Evolutionary conservation across 2,888 invertebrate species (phyloP), one percentile per base, ranked within the genome.

Genomic region (Macrophya alboannulata): DNA sequence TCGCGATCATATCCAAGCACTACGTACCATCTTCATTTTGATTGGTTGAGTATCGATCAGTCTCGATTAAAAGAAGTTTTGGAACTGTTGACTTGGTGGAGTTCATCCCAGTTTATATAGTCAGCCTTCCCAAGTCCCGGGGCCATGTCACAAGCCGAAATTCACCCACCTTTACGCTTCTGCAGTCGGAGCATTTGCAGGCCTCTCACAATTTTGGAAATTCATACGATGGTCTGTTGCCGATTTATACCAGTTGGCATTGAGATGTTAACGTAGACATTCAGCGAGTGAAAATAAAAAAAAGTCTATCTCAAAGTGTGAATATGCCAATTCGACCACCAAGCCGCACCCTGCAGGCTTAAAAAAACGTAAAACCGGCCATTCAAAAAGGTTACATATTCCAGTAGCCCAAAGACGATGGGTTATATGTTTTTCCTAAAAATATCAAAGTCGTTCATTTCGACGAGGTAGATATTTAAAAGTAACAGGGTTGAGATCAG

Each of bases 21-120:
- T 74, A 74, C 74, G 21, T 74, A 74, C 74, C 74, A 43, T 74
- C 43, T 74, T 74, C 74, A 74, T 74, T 15, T 74, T 45, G 74
- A 74, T 45, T 40, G 12, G 17, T 43, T 74, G 43, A 9, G 25
- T 8, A n/a, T 45, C 45, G 45, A 43, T 21, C 9, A 17, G 45
- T 45, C 74, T 45, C 45, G 74, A 74, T 43, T 43, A 74, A 15
- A 45, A 45, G 45, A 74, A n/a, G 43, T 45, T 45, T 74, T 21
- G 43, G 74, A 74, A 74, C 74, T 74, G 74, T 21, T 74, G 43
- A 21, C 43, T 74, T 40, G 21, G 45, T 15, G 74, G 45, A 74
- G 25, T 15, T 74, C n/a, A 74, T 74, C 74, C 45, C 74, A 45
- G 74, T 74, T 74, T 74, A 74, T 74, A 74, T 74, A 74, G 21